phyloP scores from a whole-genome alignment of 2,797 vertebrate species.

The Alca torda region DNA sequence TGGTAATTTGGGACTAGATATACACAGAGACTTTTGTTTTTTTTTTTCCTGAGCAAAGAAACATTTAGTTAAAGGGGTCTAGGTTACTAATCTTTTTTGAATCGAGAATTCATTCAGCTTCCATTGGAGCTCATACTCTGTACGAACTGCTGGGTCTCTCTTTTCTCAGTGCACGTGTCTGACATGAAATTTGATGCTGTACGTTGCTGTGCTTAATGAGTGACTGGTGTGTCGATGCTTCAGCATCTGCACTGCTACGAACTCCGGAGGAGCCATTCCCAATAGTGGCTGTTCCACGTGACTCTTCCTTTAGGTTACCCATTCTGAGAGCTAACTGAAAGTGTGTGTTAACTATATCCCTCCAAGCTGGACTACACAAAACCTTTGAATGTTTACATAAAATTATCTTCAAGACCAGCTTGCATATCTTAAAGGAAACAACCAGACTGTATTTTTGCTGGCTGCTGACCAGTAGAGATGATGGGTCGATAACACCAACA shows the following conservation, averaged over 20 bases:
- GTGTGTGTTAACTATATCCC: background rate
- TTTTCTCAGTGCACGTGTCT: background rate
- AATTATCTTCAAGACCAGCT: background rate
- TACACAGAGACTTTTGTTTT: background rate
- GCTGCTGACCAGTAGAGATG: background rate
- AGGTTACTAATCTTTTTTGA: background rate
- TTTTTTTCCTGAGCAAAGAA: background rate
- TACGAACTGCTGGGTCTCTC: background rate
- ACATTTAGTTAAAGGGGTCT: background rate
- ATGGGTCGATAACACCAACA: background rate
- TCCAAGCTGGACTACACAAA: background rate
- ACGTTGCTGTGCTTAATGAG: background rate
- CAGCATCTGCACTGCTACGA: background rate
- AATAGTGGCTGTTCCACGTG: background rate
- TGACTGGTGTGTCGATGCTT: background rate
- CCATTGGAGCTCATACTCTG: background rate
- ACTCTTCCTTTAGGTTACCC: background rate
- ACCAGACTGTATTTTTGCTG: background rate
- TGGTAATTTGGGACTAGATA: background rate
- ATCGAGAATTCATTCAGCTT: background rate
- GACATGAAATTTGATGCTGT: background rate
- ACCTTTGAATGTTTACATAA: background rate
- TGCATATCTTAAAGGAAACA: background rate
- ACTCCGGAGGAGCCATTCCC: background rate
- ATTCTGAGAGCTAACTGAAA: background rate